Conservation (phyloP, 2,888 invertebrate species). For the Minunthozetes semirufus region DNA sequence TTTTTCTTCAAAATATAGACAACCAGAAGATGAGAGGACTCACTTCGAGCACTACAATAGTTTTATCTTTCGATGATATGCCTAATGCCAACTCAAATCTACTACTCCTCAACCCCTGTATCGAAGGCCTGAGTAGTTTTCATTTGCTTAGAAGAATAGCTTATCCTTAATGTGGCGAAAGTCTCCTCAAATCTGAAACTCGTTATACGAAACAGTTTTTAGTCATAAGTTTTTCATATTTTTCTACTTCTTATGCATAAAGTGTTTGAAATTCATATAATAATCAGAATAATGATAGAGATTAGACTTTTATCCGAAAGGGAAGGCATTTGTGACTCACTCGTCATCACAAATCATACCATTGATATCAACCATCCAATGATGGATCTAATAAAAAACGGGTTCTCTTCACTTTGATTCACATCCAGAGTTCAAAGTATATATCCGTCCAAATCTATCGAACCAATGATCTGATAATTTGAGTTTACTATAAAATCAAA, state of each 20-base stretch:
- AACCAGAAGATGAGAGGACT: background rate
- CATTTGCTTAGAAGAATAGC: conserved; percentile 30
- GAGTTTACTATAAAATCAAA: no score
- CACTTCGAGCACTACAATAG: background rate
- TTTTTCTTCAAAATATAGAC: conserved; percentile 1
- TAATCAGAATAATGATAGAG: conserved; percentile 12
- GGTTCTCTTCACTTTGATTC: background rate
- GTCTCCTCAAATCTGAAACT: conserved; percentile 25
- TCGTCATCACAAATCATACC: conserved; percentile 6
- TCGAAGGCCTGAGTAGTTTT: background rate
- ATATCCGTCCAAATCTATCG: no score
- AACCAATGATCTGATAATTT: no score
- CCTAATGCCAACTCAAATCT: conserved; percentile 25
- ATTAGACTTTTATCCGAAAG: background rate
- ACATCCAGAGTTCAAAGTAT: no score
- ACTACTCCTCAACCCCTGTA: no score
- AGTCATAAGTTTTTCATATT: background rate
- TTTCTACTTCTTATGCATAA: background rate
- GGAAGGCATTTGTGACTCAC: conserved; percentile 16
- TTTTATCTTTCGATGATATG: conserved; percentile 21
- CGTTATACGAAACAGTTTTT: conserved; percentile 18
- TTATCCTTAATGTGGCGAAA: conserved; percentile 22
- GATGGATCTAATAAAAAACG: background rate
- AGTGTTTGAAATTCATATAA: conserved; percentile 13
- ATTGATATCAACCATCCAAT: background rate